These are phyloP conservation scores for Trinectes maculatus DNA, from an alignment of 2,113 vertebrate genomes.

Conservation along the genomic window DNA sequence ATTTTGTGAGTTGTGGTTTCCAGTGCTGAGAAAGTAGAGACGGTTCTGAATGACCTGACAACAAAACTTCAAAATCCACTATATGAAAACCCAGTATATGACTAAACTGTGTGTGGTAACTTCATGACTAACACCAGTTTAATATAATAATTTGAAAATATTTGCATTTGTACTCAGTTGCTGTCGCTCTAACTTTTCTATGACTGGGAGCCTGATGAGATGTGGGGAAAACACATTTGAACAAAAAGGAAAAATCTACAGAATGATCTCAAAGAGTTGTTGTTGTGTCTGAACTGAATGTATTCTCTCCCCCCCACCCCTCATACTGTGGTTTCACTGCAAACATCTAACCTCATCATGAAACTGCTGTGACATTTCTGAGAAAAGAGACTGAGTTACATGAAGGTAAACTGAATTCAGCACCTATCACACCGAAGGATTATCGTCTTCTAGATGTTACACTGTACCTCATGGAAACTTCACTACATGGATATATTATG, in stretches of 20 bases:
- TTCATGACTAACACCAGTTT: not conserved
- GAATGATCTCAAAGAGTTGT: not conserved
- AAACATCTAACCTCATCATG: conserved; percentile 25
- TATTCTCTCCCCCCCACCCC: conserved; percentile 36
- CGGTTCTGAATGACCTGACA: no score
- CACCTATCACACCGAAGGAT: conserved; percentile 6
- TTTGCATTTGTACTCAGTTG: no score
- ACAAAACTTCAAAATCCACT: no score
- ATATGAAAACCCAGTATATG: no score
- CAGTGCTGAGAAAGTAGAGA: no score
- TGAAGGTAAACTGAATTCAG: conserved; percentile 38
- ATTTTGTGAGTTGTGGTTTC: no score
- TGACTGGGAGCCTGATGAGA: not conserved
- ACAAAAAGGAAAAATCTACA: not conserved
- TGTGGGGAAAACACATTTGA: not conserved
- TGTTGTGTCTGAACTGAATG: conserved; percentile 17
- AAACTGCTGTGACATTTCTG: conserved; percentile 66
- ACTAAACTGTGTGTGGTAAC: no score
- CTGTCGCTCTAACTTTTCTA: no score
- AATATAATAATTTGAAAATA: not conserved
- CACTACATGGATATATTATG: conserved; percentile 33
- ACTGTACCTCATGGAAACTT: conserved; percentile 47
- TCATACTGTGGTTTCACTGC: conserved; percentile 50
- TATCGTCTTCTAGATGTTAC: conserved; percentile 29
- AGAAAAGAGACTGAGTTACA: conserved; percentile 37